Evolutionary conservation across 2,888 invertebrate genomes (phyloP), one percentile per base, ranked within the genome.

Genomic region (Ganaspis brasiliensis): DNA sequence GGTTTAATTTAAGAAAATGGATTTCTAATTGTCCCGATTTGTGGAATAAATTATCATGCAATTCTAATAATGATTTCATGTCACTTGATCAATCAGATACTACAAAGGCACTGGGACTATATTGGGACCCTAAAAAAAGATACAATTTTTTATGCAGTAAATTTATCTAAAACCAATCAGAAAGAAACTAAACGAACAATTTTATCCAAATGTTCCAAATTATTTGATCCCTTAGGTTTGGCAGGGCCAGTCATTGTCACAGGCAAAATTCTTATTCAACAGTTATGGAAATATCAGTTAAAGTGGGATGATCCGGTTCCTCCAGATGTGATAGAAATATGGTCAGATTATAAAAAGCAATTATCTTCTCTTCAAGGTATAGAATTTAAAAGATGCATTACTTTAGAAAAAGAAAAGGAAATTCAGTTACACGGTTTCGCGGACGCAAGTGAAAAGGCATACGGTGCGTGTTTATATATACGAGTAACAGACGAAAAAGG

Each of bases 181-280:
- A 6, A 16, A 21, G 8, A 26, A 59, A 37, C 21, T 2, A 37
- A 73, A 16, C 1, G 59, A 59, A 14, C 31, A 24, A 59, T 31
- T n/a, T 37, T 56, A 21, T 73, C 21, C 10, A 10, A 57, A 59
- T 37, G 26, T 4, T 19, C 73, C 14, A 73, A 56, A 57, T 24
- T 73, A 14, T 73, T 59, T 45, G 73, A 73, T 45, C 73, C 59
- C 3, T 16, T 73, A 37, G 57, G 73, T 10, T 16, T 73, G 56
- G 6, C 56, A 10, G 73, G 73, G 31, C 73, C 73, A 1, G 61
- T 73, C 9, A 56, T 59, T 59, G 73, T 73, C 10, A 5, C 14
- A 8, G 73, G 57, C 14, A 73, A 24, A 19, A 31, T 73, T n/a
- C 14, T 57, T 5, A 37, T 37, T 9, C 40, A 59, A 37, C 52